These are phyloP conservation scores for Amphilophus citrinellus DNA, from an alignment of 2,113 vertebrate genomes.

Conservation along the genomic window DNA sequence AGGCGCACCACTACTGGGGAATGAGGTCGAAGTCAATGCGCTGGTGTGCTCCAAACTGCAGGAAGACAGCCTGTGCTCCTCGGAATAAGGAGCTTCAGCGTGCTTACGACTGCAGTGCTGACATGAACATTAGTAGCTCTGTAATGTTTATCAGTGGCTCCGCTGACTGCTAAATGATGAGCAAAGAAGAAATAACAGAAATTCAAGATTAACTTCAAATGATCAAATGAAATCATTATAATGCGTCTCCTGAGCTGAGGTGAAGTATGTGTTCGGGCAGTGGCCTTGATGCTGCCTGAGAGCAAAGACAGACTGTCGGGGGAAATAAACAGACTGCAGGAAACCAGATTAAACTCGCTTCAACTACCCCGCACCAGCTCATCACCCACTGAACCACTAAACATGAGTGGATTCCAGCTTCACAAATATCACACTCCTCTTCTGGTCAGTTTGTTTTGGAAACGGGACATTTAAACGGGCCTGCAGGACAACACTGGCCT, in stretches of 20 bases:
- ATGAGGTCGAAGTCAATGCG: not conserved
- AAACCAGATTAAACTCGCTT: slow-evolving; percentile 52
- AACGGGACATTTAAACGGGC: not conserved
- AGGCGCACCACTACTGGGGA: not conserved
- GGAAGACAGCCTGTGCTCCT: not conserved
- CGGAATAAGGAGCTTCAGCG: slow-evolving; percentile 3
- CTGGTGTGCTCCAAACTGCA: not conserved
- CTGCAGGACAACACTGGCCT: not conserved
- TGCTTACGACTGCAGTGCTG: not conserved
- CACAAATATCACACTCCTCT: not conserved
- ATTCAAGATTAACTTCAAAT: not conserved
- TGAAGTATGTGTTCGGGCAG: not conserved
- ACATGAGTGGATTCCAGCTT: rapidly evolving
- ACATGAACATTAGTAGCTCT: not conserved
- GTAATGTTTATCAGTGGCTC: not conserved
- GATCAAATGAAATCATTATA: not conserved
- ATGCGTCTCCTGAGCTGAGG: not conserved
- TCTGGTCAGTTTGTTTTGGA: not conserved
- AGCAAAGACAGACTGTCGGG: slow-evolving; percentile 45
- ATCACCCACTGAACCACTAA: not conserved
- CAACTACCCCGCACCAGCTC: not conserved
- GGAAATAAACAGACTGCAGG: slow-evolving; percentile 35
- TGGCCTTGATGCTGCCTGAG: slow-evolving; percentile 39
- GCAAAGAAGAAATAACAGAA: not conserved
- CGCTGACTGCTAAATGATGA: not conserved